Evolutionary conservation across 2,888 invertebrate species (phyloP).

Genomic region (Drosophila kambysellisi): DNA sequence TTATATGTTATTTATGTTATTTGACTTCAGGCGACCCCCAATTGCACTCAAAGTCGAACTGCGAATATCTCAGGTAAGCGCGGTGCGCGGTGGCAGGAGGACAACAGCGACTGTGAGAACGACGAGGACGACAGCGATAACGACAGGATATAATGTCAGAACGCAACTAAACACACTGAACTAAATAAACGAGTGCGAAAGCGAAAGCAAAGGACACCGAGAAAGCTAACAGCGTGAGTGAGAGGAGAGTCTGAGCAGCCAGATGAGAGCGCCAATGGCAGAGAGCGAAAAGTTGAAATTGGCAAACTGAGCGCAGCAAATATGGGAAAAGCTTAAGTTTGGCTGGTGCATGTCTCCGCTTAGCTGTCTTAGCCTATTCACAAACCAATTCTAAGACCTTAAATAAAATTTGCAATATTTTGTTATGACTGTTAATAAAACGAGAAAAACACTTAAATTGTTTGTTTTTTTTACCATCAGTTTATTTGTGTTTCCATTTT

Average conservation of each 20-base stretch:
- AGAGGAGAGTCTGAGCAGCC: constrained; percentile 19
- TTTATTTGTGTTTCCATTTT: constrained; percentile 67
- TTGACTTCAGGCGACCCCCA: constrained; percentile 42
- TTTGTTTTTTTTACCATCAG: constrained; percentile 64
- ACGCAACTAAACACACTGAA: constrained; percentile 80
- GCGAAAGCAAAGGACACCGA: constrained; percentile 78
- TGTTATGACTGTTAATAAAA: background rate
- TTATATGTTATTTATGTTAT: constrained; percentile 5
- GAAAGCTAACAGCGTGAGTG: constrained; percentile 47
- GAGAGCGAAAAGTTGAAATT: constrained; percentile 3
- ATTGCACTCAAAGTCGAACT: constrained; percentile 60
- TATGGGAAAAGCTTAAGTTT: constrained; percentile 20
- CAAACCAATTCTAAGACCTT: constrained; percentile 1
- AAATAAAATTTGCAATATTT: background rate
- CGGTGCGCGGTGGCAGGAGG: constrained; percentile 32
- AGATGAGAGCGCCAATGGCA: constrained; percentile 35
- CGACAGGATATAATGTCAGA: constrained; percentile 75
- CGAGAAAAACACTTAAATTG: background rate
- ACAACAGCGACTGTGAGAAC: constrained; percentile 50
- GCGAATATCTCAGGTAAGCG: constrained; percentile 51
- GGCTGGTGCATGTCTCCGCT: constrained; percentile 38
- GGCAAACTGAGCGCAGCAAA: constrained; percentile 6
- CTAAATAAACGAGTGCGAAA: constrained; percentile 78
- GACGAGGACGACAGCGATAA: constrained; percentile 60
- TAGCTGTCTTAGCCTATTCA: constrained; percentile 13